Base-by-base conservation (phyloP, 2,888 invertebrate species). In the Cistogaster globosa region DNA sequence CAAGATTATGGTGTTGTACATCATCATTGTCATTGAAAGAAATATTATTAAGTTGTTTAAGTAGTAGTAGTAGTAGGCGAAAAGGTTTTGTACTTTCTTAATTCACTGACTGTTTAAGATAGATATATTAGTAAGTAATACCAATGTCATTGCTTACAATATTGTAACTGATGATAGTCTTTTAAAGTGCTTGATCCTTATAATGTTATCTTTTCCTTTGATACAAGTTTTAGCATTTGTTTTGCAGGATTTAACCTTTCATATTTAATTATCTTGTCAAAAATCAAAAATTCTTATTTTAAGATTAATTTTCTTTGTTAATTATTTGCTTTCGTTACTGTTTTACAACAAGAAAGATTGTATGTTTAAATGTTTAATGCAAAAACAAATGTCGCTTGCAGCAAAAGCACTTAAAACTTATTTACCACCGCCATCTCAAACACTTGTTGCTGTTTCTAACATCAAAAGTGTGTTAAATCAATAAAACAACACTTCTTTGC, bases 91-190 rank as follows among this genome's bases (percentile, higher is more conserved):
- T 58, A 3, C 16, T 48, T 32, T 62, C 62, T 51, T 74, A 36
- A 8, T 20, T 53, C 0, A 26, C 60, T 55, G 16, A 5, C 7
- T 63, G 32, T 20, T 11, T 20, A 18, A 58, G 53, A 18, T 48
- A 76, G 60, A 74, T 55, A 65, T 53, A 57, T 55, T n/a, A 53
- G 60, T 75, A 38, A 81, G 69, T 79, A 79, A 65, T 83, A 78
- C 80, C 82, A 83, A 76, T 79, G 82, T 62, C 84, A 87, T 62
- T 68, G 65, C 45, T 76, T 78, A 78, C 79, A 86, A 83, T 58
- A 48, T 65, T 82, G 62, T 84, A 2, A 0, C 1, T 53, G 12
- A 14, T 16, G 84, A 81, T 86, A 84, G 0, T 65, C 67, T 76
- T 68, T 22, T 18, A 36, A 68, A 62, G 38, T 38, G 14, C 9